These are phyloP conservation scores for Argyrosomus japonicus DNA, from an alignment of 2,113 vertebrate species.

Conservation along the genomic window DNA sequence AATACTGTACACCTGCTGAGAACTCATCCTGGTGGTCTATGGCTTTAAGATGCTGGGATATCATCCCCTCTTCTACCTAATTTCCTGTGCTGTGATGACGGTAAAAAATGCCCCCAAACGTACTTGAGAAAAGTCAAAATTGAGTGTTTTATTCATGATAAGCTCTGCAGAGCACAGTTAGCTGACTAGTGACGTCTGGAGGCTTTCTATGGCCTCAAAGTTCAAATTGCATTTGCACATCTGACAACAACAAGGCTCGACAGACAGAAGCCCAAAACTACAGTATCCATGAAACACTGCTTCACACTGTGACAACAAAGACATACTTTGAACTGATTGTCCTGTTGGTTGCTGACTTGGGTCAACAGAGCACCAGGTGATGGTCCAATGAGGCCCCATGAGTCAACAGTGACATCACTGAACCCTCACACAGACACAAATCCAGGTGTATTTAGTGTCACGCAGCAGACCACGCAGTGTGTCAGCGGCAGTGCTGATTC, in stretches of 20 bases:
- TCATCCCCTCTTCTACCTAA: not conserved
- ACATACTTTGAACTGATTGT: not conserved
- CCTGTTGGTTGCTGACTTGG: not conserved
- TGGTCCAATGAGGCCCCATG: not conserved
- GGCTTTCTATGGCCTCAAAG: not conserved
- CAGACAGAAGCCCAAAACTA: not conserved
- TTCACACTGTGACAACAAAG: not conserved
- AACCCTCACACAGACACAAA: not conserved
- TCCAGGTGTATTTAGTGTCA: not conserved
- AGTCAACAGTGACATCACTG: not conserved
- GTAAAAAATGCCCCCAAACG: not conserved
- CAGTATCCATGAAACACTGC: not conserved
- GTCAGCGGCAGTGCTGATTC: slow-evolving; percentile 27
- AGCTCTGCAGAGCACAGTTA: not conserved
- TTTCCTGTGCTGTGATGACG: not conserved
- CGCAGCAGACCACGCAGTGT: not conserved
- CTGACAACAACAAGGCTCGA: not conserved
- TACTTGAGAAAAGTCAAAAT: not conserved
- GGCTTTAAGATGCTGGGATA: not conserved
- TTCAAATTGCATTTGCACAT: not conserved
- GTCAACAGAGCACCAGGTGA: not conserved
- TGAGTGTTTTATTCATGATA: not conserved
- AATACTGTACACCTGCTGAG: too few species aligned
- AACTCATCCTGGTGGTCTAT: too few species aligned
- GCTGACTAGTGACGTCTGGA: not conserved